phyloP scores from a whole-genome alignment of 2,797 vertebrate genomes.

The Bradypodion ventrale region DNA sequence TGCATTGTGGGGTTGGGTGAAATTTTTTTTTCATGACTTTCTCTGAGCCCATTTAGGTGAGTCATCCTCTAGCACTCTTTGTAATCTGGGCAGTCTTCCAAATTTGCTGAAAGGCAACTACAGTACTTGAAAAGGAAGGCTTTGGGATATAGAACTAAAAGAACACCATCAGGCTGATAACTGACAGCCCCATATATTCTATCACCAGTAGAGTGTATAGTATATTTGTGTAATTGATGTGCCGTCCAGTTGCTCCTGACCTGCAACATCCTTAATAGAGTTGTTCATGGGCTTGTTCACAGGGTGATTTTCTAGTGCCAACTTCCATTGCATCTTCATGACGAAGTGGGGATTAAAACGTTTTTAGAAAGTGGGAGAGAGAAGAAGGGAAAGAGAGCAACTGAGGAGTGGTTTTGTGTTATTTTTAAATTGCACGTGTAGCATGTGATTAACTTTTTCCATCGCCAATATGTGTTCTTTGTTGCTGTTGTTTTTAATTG shows the following conservation, averaged over 20 bases:
- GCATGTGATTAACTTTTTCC: too few relatives aligned
- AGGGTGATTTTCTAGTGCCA: too few relatives aligned
- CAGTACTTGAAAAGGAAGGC: constrained; percentile 57
- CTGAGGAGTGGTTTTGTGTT: neutral
- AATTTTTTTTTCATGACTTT: constrained; percentile 58
- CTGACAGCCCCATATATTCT: constrained; percentile 59
- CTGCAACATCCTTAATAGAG: too few relatives aligned
- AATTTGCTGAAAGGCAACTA: constrained; percentile 58
- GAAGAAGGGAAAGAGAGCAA: neutral
- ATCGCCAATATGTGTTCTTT: too few relatives aligned
- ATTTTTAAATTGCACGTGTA: constrained; percentile 5
- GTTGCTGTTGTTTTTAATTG: too few relatives aligned
- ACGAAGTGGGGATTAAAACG: neutral
- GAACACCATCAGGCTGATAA: constrained; percentile 52
- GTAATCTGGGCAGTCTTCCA: constrained; percentile 67
- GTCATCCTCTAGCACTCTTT: constrained; percentile 64
- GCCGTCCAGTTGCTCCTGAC: too few relatives aligned
- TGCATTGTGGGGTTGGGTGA: constrained; percentile 50
- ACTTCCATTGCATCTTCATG: too few relatives aligned
- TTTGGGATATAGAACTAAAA: constrained; percentile 62
- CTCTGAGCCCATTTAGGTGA: constrained; percentile 60
- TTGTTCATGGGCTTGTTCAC: too few relatives aligned
- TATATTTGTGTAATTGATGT: constrained; percentile 45
- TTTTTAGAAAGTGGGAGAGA: neutral
- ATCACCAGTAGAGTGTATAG: constrained; percentile 12